Conservation (phyloP, 2,113 vertebrate species). For the Tringa solitaria region DNA sequence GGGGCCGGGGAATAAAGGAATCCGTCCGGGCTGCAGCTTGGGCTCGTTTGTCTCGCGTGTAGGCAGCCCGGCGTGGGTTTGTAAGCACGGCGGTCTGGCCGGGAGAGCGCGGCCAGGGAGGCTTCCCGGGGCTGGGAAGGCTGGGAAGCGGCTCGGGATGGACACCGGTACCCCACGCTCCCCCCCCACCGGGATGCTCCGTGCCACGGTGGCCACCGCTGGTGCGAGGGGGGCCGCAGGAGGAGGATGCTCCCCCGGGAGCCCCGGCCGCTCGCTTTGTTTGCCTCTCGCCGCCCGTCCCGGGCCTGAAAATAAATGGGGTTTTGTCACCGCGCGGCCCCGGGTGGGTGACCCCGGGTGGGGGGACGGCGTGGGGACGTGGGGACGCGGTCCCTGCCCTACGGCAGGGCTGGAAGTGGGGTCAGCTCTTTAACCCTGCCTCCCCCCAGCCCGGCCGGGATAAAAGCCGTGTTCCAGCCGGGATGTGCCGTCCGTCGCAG, state of each 20-base stretch:
- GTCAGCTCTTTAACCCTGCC: neutral
- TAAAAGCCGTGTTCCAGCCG: neutral
- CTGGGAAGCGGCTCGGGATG: accelerated
- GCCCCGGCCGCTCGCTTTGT: neutral
- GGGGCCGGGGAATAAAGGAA: neutral
- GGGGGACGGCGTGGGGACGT: neutral
- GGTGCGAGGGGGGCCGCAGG: neutral
- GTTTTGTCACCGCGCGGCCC: neutral
- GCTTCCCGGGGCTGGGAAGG: neutral
- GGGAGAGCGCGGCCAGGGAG: constrained; percentile 10
- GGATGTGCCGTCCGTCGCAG: neutral
- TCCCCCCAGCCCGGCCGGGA: neutral
- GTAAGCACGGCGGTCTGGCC: neutral
- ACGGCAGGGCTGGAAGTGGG: neutral
- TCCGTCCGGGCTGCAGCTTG: constrained; percentile 43
- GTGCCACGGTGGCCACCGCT: neutral
- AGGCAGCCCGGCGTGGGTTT: constrained; percentile 32
- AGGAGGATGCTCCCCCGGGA: neutral
- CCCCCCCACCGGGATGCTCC: too few relatives aligned
- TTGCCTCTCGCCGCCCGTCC: neutral
- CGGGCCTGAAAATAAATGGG: neutral
- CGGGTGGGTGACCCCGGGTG: neutral
- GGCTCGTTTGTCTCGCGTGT: constrained; percentile 41
- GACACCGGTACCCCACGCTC: neutral
- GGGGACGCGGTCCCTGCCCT: neutral